Conservation (phyloP, 2,113 vertebrate species). For the Muscicapa adusta region DNA sequence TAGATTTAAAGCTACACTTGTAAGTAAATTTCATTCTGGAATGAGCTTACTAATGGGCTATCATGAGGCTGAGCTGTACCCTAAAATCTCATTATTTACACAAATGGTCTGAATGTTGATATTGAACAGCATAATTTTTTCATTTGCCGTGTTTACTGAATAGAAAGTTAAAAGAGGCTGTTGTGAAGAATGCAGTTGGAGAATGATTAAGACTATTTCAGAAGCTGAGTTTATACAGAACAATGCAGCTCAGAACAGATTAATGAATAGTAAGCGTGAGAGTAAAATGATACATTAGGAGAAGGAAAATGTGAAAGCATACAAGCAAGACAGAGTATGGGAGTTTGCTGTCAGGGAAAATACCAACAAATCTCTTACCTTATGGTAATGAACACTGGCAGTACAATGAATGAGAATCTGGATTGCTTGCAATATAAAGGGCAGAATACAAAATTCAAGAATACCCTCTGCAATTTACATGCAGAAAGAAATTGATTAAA, state of each 20-base stretch:
- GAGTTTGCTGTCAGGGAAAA: not conserved
- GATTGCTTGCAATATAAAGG: not conserved
- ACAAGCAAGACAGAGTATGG: not conserved
- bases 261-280: constrained; percentile 30
- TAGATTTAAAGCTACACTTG: not conserved
- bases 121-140: not conserved
- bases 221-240: constrained; percentile 13
- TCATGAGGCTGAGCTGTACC: not conserved
- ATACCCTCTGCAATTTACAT: not conserved
- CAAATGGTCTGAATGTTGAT: not conserved
- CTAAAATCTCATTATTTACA: constrained; percentile 9
- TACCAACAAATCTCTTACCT: not conserved
- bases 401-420: not conserved
- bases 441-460: not conserved
- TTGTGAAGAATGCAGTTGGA: constrained; percentile 33
- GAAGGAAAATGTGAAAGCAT: not conserved
- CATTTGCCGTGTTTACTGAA: not conserved
- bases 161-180: not conserved
- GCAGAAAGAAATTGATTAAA: not conserved
- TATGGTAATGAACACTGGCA: not conserved
- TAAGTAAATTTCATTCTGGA: constrained; percentile 5
- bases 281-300: constrained; percentile 3
- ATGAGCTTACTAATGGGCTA: not conserved
- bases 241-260: not conserved
- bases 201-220: constrained; percentile 42